Base-by-base conservation (phyloP, 2,888 invertebrate species). In the Serripes groenlandicus region DNA sequence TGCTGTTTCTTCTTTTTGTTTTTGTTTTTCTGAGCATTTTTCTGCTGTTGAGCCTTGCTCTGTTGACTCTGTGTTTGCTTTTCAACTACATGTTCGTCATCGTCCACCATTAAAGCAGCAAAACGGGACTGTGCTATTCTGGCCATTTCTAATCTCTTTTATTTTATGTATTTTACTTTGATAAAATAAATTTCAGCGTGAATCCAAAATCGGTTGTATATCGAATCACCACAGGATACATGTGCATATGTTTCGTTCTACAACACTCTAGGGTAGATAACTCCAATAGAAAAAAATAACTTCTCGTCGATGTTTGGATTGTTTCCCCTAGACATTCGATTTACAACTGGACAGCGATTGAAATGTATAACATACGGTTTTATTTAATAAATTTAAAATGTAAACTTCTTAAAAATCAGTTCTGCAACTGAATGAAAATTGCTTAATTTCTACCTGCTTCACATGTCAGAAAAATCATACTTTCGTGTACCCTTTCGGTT, bases 41-140 rank as follows among this genome's bases (percentile, higher is more conserved):
- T 88, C 77, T 73, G 60, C 72, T 85, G 82, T 28, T 82, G 75
- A 66, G 64, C 69, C 79, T 83, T 86, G 69, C 52, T 86, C 54
- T 73, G 58, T 32, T 52, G 66, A 32, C 68, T 42, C 70, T 79
- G 70, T 60, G 81, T 83, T 81, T 68, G 68, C 42, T 75, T 68
- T 42, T 89, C 89, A 69, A 94, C 95, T 83, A 94, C 95, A n/a
- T n/a, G n/a, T 86, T 97, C 97, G 88, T 97, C 97, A 90, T 97
- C 97, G 91, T 97, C 97, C 76, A 97, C 96, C 94, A 96, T 96
- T 72, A 97, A 95, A 85, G 97, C 96, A 80, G 97, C 96, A 94
- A 97, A 97, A 90, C 97, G 95, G 32, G 97, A 97, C 49, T 89
- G 82, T 23, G 85, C 87, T 34, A 89, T 83, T 60, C 81, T 69